Conservation (phyloP, 2,113 vertebrate species). For the Pogonocichla stellata region DNA sequence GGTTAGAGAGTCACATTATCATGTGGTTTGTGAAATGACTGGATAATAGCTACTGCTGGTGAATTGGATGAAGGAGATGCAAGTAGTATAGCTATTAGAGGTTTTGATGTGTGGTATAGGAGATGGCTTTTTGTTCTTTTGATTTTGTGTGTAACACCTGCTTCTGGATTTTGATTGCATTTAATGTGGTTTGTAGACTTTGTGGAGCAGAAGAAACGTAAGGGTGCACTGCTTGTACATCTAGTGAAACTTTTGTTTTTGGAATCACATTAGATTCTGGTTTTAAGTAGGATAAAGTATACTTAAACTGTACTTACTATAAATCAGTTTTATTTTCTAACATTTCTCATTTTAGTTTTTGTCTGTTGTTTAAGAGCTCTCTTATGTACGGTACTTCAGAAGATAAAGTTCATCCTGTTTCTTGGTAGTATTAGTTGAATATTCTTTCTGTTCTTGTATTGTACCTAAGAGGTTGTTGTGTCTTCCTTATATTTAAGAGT, state of each 20-base stretch:
- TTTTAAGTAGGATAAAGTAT: neutral
- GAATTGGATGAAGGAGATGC: neutral
- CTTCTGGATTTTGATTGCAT: neutral
- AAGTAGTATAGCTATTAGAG: neutral
- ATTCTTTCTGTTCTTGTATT: neutral
- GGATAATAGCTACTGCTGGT: neutral
- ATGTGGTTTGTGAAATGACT: neutral
- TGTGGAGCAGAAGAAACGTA: neutral
- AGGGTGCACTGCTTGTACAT: neutral
- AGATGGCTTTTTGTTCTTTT: neutral
- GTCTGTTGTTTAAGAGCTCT: conserved; percentile 1
- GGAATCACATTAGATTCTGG: neutral
- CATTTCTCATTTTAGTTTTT: conserved; percentile 24
- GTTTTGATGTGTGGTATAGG: neutral
- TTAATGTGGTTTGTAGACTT: neutral
- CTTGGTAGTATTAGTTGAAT: neutral
- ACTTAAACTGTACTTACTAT: neutral
- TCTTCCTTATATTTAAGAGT: neutral
- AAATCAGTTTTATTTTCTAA: neutral
- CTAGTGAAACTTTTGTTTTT: neutral
- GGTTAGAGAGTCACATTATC: neutral
- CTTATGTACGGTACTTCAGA: neutral
- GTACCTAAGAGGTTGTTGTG: neutral
- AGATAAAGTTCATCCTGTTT: neutral
- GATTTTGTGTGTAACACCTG: neutral